phyloP scores from a whole-genome alignment of 1,140 invertebrate genomes.

The Parapsyche elsis region DNA sequence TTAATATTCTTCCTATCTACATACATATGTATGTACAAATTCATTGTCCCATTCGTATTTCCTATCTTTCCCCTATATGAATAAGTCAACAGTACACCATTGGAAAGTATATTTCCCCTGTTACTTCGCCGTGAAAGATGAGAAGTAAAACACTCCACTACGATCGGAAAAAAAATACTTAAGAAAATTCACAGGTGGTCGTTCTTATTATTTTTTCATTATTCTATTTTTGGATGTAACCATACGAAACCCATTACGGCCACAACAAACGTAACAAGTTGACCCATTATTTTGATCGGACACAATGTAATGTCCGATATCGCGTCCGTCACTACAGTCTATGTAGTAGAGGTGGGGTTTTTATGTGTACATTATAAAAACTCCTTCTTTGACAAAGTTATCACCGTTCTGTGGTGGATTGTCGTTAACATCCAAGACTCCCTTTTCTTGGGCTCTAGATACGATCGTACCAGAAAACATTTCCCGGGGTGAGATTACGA shows the following conservation, averaged over 20 bases:
- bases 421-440: neutral
- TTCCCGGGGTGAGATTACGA: conserved; percentile 40
- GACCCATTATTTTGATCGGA: conserved; percentile 24
- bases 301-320: neutral
- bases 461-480: conserved; percentile 25
- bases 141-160: no score
- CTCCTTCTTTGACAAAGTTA: neutral
- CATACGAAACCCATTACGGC: no score
- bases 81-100: no score
- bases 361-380: neutral
- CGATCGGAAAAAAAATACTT: neutral
- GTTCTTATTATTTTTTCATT: neutral
- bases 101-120: no score
- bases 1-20: no score
- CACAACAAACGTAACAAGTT: neutral
- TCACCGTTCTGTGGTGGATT: neutral
- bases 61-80: no score
- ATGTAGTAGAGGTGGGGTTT: neutral
- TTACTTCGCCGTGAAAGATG: no score
- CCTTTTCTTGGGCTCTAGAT: neutral
- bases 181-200: conserved; percentile 11
- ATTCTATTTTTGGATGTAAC: neutral
- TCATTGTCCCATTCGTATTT: no score
- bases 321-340: neutral
- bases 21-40: no score